phyloP scores from a whole-genome alignment of 2,113 vertebrate genomes.

The Ptilonorhynchus violaceus region DNA sequence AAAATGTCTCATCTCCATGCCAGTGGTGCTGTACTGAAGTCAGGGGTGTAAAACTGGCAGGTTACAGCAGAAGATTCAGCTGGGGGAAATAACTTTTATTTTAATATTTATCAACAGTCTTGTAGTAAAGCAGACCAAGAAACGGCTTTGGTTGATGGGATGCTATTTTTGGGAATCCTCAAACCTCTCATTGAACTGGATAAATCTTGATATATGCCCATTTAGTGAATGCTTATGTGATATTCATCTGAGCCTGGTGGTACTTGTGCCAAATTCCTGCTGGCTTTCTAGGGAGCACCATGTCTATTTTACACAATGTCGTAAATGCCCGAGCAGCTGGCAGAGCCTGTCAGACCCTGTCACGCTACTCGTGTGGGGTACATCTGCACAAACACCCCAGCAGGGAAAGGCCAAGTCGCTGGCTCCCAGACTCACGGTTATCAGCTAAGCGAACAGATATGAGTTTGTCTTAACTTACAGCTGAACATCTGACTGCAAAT shows the following conservation, averaged over 20 bases:
- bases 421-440: accelerated
- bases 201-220: not conserved
- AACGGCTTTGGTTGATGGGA: not conserved
- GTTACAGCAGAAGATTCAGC: not conserved
- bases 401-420: not conserved
- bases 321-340: not conserved
- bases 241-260: not conserved
- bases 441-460: not conserved
- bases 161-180: not conserved
- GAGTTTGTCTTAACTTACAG: not conserved
- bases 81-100: not conserved
- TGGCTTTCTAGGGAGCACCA: not conserved
- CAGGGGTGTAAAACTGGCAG: not conserved
- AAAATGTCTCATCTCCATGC: not conserved
- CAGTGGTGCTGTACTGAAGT: not conserved
- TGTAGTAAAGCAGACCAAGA: not conserved
- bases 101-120: not conserved
- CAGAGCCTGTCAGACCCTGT: not conserved
- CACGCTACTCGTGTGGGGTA: accelerated
- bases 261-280: not conserved
- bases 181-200: not conserved
- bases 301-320: not conserved
- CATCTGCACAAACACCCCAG: not conserved
- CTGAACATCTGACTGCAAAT: not conserved
- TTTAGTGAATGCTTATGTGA: not conserved